phyloP scores from a whole-genome alignment of 2,797 vertebrate genomes.

The Artibeus lituratus region DNA sequence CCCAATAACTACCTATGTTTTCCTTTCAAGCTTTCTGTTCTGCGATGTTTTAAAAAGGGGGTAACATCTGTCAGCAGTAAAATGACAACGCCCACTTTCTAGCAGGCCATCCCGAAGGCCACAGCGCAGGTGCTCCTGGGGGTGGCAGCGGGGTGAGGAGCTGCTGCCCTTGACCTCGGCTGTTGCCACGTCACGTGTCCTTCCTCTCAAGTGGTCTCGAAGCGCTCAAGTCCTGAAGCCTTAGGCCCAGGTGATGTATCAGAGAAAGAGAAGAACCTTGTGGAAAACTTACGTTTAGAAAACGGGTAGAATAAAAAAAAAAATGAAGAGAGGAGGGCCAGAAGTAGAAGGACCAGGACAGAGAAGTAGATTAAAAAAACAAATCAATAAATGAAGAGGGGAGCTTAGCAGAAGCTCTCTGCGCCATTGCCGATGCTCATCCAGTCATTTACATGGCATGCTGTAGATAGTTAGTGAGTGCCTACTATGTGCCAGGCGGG shows the following conservation, averaged over 20 bases:
- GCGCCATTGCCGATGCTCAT: accelerated
- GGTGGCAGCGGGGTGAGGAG: too few species aligned
- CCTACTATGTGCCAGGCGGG: not conserved
- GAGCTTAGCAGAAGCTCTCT: not conserved
- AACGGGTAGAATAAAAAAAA: not conserved
- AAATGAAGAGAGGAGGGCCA: not conserved
- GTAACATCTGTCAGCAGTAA: not conserved
- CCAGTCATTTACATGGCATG: not conserved
- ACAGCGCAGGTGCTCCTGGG: not conserved
- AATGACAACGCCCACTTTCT: not conserved
- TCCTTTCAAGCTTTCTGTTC: not conserved
- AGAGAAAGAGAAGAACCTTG: not conserved
- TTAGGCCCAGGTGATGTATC: not conserved
- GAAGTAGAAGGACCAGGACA: not conserved
- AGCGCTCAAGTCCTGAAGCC: not conserved
- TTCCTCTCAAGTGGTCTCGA: not conserved
- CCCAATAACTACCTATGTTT: not conserved
- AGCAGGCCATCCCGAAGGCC: not conserved
- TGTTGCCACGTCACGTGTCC: accelerated
- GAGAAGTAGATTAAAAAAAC: not conserved
- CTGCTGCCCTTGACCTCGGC: not conserved
- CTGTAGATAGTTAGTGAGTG: not conserved
- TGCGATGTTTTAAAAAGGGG: not conserved
- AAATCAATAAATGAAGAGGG: not conserved
- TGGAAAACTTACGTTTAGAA: not conserved